phyloP scores from a whole-genome alignment of 2,888 invertebrate species.

The Amphipoea lucens region DNA sequence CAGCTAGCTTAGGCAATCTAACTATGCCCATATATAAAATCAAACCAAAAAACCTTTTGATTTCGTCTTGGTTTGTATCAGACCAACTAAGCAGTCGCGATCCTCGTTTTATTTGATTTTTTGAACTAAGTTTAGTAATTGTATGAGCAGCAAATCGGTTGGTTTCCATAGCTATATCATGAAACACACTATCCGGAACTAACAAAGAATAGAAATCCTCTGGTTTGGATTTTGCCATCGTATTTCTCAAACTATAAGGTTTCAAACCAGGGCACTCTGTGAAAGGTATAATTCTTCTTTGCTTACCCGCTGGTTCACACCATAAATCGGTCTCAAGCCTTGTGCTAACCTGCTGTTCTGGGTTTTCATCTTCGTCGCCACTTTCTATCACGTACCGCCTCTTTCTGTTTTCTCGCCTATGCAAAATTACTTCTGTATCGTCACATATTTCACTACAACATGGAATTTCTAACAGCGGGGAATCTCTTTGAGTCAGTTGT shows the following conservation, averaged over 20 bases:
- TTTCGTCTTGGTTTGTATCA: slow-evolving; percentile 55
- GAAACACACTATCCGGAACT: slow-evolving; percentile 58
- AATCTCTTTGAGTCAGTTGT: slow-evolving; percentile 56
- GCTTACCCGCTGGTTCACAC: slow-evolving; percentile 63
- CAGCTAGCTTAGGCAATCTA: slow-evolving; percentile 50
- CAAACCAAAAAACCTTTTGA: slow-evolving; percentile 53
- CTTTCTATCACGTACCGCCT: slow-evolving; percentile 44
- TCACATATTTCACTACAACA: slow-evolving; percentile 45
- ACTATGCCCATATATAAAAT: slow-evolving; percentile 59
- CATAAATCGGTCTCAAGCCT: slow-evolving; percentile 39
- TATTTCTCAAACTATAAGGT: slow-evolving; percentile 57
- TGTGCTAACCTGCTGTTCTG: slow-evolving; percentile 43
- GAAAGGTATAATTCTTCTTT: slow-evolving; percentile 61
- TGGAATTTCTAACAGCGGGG: slow-evolving; percentile 34
- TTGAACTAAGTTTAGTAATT: slow-evolving; percentile 37
- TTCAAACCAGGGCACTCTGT: slow-evolving; percentile 62
- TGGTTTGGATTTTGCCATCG: slow-evolving; percentile 49
- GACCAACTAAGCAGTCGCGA: slow-evolving; percentile 51
- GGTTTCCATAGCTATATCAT: slow-evolving; percentile 56
- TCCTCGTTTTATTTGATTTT: slow-evolving; percentile 42
- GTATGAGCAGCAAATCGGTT: slow-evolving; percentile 55
- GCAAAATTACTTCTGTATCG: slow-evolving; percentile 44
- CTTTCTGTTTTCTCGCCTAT: slow-evolving; percentile 21
- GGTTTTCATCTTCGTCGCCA: slow-evolving; percentile 37
- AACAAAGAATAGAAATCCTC: slow-evolving; percentile 60